These are phyloP conservation scores for Antheraea yamamai DNA, from an alignment of 2,888 invertebrate species.

Conservation along the genomic window DNA sequence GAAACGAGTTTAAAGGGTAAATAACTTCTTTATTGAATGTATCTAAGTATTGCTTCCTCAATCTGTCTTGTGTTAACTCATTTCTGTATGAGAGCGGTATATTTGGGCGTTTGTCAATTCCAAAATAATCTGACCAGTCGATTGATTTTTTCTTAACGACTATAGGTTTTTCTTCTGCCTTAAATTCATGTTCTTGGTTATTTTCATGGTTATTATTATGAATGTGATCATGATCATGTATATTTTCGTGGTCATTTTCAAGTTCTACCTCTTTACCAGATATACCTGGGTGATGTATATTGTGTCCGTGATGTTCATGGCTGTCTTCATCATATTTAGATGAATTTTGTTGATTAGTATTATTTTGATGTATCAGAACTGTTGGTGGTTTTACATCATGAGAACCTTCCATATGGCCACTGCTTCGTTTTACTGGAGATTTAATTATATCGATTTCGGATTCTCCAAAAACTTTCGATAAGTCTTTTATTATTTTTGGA, in stretches of 20 bases:
- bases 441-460: constrained; percentile 67
- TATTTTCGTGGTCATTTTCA: constrained; percentile 32
- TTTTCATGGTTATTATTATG: constrained; percentile 41
- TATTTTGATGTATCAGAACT: constrained; percentile 53
- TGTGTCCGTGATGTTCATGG: constrained; percentile 62
- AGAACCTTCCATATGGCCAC: constrained; percentile 56
- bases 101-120: constrained; percentile 90
- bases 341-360: constrained; percentile 49
- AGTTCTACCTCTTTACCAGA: constrained; percentile 47
- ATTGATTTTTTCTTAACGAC: constrained; percentile 89
- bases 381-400: constrained; percentile 72
- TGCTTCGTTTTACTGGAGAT: constrained; percentile 80
- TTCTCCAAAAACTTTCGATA: constrained; percentile 85
- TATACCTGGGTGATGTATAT: constrained; percentile 59
- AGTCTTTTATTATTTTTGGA: constrained; percentile 86
- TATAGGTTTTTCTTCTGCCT: constrained; percentile 70
- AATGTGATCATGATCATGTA: constrained; percentile 25
- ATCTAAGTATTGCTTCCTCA: constrained; percentile 70
- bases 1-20: constrained; percentile 63
- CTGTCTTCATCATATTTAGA: constrained; percentile 54
- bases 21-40: constrained; percentile 74
- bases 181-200: constrained; percentile 31
- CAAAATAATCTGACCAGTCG: constrained; percentile 94
- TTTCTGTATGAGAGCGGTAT: constrained; percentile 73
- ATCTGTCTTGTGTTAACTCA: constrained; percentile 69